A percentile compares a stretch with the other conserved stretches of the same genome.
phyloP scores from a whole-genome alignment of 1,140 invertebrate species.

The Amphibalanus amphitrite region DNA sequence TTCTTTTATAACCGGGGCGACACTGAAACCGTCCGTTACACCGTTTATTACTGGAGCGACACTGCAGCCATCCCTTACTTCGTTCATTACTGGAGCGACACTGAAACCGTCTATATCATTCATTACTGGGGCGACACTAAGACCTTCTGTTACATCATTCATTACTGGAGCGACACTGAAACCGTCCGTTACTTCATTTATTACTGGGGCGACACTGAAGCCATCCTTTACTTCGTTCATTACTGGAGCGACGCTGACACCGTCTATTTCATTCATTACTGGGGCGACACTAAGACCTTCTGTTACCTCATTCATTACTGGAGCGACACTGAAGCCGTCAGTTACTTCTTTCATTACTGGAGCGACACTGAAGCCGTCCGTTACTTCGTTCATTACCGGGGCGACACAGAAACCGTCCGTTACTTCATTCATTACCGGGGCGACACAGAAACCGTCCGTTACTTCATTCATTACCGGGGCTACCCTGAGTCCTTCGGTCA shows the following conservation, averaged over 20 bases:
- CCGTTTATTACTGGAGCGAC: neutral
- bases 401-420: neutral
- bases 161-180: neutral
- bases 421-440: neutral
- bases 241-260: neutral
- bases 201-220: neutral
- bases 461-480: neutral
- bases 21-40: neutral
- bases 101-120: neutral
- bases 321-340: neutral
- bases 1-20: neutral
- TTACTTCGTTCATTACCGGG: neutral
- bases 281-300: neutral
- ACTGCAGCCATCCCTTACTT: neutral
- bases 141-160: neutral
- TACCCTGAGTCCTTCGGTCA: neutral
- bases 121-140: neutral
- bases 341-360: neutral
- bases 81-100: neutral
- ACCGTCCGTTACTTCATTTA: neutral
- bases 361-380: neutral
- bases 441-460: neutral
- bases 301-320: neutral
- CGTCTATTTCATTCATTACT: neutral
- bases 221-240: neutral